phyloP scores from a whole-genome alignment of 2,113 vertebrate genomes.

The Nyctereutes procyonoides region DNA sequence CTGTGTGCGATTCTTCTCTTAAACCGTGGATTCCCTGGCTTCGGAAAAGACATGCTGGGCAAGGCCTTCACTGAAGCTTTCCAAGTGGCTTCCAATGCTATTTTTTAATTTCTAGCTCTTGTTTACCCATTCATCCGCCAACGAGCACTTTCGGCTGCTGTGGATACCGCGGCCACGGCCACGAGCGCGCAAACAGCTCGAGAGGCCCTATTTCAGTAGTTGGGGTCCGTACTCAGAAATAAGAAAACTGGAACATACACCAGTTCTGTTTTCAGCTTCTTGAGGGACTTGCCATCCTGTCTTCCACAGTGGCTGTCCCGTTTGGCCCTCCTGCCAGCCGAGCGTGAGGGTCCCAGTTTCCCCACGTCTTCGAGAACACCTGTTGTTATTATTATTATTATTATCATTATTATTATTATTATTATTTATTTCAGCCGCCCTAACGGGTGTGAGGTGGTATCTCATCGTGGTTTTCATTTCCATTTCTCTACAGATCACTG shows the following conservation, averaged over 20 bases:
- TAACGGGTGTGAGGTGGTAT: background rate
- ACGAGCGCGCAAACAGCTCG: background rate
- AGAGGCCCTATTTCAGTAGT: background rate
- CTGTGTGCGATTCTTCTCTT: background rate
- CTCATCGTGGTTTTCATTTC: background rate
- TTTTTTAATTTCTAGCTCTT: background rate
- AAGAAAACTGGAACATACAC: background rate
- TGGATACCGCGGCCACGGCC: background rate
- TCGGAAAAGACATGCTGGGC: background rate
- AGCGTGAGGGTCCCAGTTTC: background rate
- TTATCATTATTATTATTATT: background rate
- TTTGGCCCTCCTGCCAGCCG: background rate
- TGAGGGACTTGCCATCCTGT: background rate
- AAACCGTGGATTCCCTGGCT: background rate
- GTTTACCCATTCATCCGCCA: background rate
- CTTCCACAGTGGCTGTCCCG: background rate
- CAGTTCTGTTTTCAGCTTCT: background rate
- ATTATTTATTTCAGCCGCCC: background rate
- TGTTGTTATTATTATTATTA: background rate
- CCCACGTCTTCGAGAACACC: background rate
- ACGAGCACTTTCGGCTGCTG: background rate
- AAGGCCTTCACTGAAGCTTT: background rate
- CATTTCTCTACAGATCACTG: background rate
- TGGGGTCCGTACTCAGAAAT: background rate
- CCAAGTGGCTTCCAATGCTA: background rate